Base-by-base conservation (phyloP, 2,113 vertebrate genomes). In the Heliornis fulica region DNA sequence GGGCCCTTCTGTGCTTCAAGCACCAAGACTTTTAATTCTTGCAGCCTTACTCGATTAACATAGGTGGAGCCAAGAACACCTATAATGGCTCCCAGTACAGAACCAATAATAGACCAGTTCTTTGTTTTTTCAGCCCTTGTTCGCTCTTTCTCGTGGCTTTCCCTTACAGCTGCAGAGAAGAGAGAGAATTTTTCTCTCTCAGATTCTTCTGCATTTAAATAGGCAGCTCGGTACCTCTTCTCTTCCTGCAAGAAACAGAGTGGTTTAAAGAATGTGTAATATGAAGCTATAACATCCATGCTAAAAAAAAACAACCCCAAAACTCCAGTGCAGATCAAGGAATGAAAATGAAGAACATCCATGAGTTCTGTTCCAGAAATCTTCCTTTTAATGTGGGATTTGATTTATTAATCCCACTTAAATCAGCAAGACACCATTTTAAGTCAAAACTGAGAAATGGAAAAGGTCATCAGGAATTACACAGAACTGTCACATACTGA, bases 101-200 rank as follows among this genome's bases (percentile, higher is more conserved):
- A 99, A 51, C 99, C 99, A 4, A 99, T 98, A 89, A 99, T 77
- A 50, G 99, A 99, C 99, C 99, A 99, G 98, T 99, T 99, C 97
- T 99, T 99, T 8, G 99, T 99, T 69, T 99, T 98, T 65, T 99
- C 99, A 0, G 99, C 99, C 94, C 99, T 97, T 1, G 99, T 95
- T 32, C 99, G 97, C 91, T 99, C 99, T 93, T 99, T 99, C 91
- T 99, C 99, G 1, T 99, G 99, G 86, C 99, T 99, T 94, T 97
- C 99, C 36, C 99, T 97, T 79, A 99, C 99, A 1, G 98, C 98
- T 0, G 98, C 99, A 3, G 99, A 99, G 69, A 99, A 99, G 56
- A 99, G 97, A 59, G 98, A 97, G 69, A 99, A 99, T 59, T 98
- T 98, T 96, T 99, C 99, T 64, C 99, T 97, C 93, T 99, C 99